Percentiles rank a stretch among this genome's conserved stretches.
These are phyloP conservation scores for Fabriciana adippe DNA, from an alignment of 2,888 invertebrate genomes.

Conservation along the genomic window DNA sequence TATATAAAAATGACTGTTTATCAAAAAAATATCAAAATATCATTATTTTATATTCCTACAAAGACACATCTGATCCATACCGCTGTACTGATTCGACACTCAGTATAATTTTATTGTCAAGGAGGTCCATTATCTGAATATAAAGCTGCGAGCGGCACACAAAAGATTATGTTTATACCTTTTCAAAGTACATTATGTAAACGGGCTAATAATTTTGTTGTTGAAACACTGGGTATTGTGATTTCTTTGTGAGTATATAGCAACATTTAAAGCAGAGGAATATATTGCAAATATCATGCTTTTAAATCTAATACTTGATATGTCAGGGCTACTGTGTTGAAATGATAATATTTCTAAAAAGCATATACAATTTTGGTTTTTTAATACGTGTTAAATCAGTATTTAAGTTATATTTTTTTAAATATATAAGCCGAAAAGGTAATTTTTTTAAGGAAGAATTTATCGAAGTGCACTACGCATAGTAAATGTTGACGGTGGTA, in stretches of 20 bases:
- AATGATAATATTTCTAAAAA: too few species aligned
- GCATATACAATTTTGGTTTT: too few species aligned
- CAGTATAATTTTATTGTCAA: slow-evolving; percentile 44
- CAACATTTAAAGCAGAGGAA: too few species aligned
- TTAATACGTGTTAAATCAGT: too few species aligned
- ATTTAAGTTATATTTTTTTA: too few species aligned
- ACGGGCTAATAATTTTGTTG: slow-evolving; percentile 33
- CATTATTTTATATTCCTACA: slow-evolving; percentile 23
- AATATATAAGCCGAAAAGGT: too few species aligned
- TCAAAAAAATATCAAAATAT: slow-evolving; percentile 9
- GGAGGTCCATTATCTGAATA: slow-evolving; percentile 40
- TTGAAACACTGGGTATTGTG: neutral
- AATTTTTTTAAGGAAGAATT: too few species aligned
- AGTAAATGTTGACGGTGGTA: too few species aligned
- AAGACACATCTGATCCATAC: slow-evolving; percentile 20
- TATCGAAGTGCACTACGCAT: too few species aligned
- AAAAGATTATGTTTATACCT: slow-evolving; percentile 34
- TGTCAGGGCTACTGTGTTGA: too few species aligned
- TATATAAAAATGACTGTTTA: neutral
- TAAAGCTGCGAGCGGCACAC: slow-evolving; percentile 24
- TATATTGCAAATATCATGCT: too few species aligned
- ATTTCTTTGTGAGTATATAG: neutral
- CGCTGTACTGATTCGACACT: slow-evolving; percentile 28
- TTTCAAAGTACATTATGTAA: slow-evolving; percentile 36
- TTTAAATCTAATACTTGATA: too few species aligned